Evolutionary conservation across 2,113 vertebrate genomes (phyloP).

Genomic region (Mobula birostris): DNA sequence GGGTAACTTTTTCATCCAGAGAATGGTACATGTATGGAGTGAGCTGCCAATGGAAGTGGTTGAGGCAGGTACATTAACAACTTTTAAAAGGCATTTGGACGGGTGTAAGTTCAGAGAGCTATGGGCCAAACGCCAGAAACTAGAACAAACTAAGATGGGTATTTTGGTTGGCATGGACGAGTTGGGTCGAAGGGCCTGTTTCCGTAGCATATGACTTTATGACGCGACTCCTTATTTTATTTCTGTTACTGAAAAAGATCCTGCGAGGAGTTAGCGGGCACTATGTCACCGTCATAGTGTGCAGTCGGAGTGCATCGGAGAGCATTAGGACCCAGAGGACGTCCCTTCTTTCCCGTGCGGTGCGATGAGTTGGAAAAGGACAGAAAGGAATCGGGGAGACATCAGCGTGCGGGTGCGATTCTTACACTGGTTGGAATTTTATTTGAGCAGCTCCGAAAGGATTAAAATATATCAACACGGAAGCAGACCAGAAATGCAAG

Average conservation of each 20-base stretch:
- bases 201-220: too few relatives aligned
- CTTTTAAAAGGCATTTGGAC: too few relatives aligned
- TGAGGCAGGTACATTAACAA: too few relatives aligned
- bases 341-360: background rate
- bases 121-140: too few relatives aligned
- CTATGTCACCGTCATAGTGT: background rate
- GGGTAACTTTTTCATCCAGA: too few relatives aligned
- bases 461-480: background rate
- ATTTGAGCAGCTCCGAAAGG: conserved; percentile 23
- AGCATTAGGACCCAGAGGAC: conserved; percentile 33
- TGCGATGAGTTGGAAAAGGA: conserved; percentile 36
- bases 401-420: conserved; percentile 5
- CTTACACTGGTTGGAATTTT: background rate
- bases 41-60: too few relatives aligned
- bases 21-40: too few relatives aligned
- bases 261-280: background rate
- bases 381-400: conserved; percentile 22
- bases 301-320: background rate
- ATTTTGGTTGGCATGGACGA: too few relatives aligned
- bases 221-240: too few relatives aligned
- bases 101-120: too few relatives aligned
- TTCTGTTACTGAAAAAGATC: background rate
- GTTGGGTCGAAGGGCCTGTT: too few relatives aligned
- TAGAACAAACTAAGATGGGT: too few relatives aligned
- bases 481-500: background rate